phyloP scores from a whole-genome alignment of 2,113 vertebrate species.

The Cyanoliseus patagonus region DNA sequence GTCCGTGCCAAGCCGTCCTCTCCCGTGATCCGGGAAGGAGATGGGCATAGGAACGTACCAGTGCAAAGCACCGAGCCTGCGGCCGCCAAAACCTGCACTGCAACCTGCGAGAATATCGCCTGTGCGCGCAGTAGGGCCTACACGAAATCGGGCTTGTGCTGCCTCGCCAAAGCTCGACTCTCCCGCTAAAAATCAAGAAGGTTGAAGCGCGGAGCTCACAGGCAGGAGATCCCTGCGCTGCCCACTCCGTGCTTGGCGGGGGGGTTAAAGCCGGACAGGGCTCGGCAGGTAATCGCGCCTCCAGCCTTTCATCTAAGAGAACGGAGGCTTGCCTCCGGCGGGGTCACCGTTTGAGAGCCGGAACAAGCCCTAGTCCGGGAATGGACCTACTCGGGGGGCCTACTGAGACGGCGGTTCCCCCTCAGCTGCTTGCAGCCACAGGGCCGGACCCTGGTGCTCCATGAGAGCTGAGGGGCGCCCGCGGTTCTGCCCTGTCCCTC shows the following conservation, averaged over 20 bases:
- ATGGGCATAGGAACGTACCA: fast-evolving
- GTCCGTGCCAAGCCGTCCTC: fast-evolving
- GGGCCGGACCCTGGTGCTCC: no score
- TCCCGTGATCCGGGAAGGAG: background rate
- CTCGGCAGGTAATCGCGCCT: background rate
- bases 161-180: background rate
- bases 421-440: background rate
- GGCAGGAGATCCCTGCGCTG: background rate
- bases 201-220: background rate
- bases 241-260: background rate
- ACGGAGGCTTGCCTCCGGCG: background rate
- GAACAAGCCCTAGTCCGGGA: background rate
- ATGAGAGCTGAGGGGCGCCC: no score
- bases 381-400: fast-evolving
- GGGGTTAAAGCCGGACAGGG: background rate
- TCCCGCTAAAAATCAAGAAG: background rate
- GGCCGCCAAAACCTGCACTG: background rate
- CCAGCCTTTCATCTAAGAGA: background rate
- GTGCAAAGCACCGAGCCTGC: background rate
- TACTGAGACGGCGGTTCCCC: background rate
- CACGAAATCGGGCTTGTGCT: fast-evolving
- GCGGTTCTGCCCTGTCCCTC: no score
- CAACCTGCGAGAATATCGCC: background rate
- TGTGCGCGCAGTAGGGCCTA: background rate
- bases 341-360: background rate